Conservation (phyloP, 2,113 vertebrate genomes). For the Platycercus adscitus region DNA sequence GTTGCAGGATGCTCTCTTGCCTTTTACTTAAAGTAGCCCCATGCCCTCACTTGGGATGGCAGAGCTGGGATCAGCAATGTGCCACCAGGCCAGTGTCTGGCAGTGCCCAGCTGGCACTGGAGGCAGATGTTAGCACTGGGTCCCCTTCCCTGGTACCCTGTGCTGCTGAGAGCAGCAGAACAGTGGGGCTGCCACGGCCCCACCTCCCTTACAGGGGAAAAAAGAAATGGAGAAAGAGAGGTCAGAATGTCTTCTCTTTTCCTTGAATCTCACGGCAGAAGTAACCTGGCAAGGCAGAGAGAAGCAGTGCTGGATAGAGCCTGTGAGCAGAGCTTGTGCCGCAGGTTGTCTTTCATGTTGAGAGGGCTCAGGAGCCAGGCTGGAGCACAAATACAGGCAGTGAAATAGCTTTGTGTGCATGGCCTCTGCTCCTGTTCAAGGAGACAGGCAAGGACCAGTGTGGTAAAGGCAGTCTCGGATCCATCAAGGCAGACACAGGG, state of each 20-base stretch:
- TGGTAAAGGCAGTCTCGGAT: background rate
- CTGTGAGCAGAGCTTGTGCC: background rate
- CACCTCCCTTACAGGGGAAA: background rate
- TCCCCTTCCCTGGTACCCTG: background rate
- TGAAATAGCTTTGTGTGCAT: background rate
- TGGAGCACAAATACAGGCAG: background rate
- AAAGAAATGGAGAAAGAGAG: slow-evolving; percentile 41
- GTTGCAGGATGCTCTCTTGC: background rate
- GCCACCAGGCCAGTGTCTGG: background rate
- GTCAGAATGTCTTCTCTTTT: slow-evolving; percentile 38
- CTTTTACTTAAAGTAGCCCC: background rate
- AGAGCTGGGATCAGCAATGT: background rate
- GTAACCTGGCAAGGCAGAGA: background rate
- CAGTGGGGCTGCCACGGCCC: background rate
- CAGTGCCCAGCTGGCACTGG: background rate
- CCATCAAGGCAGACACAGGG: background rate
- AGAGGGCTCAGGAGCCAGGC: background rate
- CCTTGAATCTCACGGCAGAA: background rate
- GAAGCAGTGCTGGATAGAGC: background rate
- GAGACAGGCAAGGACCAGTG: background rate
- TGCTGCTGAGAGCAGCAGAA: slow-evolving; percentile 7
- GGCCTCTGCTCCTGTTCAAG: background rate
- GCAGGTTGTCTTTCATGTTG: background rate
- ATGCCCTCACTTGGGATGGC: background rate
- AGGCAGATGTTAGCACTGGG: background rate